Percentiles rank a stretch among this genome's conserved stretches.
These are phyloP conservation scores for Molorchus minor DNA, from an alignment of 2,888 invertebrate species.

Conservation along the genomic window DNA sequence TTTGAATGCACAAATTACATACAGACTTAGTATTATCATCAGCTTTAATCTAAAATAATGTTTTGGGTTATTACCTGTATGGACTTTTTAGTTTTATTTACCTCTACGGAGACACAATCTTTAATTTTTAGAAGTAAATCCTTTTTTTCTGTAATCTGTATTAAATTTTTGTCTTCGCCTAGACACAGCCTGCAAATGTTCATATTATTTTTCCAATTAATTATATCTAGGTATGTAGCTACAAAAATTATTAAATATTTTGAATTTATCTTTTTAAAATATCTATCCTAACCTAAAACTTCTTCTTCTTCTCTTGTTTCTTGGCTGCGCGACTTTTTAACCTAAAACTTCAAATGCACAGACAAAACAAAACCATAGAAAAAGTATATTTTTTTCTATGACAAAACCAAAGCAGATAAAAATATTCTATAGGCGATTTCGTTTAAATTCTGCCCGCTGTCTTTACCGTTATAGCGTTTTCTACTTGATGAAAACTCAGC, in stretches of 20 bases:
- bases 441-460: background rate
- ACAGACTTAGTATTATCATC: conserved; percentile 44
- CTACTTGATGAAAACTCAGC: too few species aligned
- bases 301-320: too few species aligned
- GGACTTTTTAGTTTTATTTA: conserved; percentile 20
- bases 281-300: too few species aligned
- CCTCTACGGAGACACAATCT: conserved; percentile 50
- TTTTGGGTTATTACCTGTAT: background rate
- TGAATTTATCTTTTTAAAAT: too few species aligned
- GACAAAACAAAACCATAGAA: background rate
- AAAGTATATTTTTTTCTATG: too few species aligned
- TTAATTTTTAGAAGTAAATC: conserved; percentile 48
- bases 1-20: conserved; percentile 47
- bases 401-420: too few species aligned
- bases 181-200: conserved; percentile 53
- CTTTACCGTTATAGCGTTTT: too few species aligned
- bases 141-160: conserved; percentile 44
- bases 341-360: background rate
- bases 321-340: too few species aligned
- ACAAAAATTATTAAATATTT: background rate
- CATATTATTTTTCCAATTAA: conserved; percentile 31
- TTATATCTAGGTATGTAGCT: background rate
- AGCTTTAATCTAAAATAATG: conserved; percentile 43
- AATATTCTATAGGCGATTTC: background rate
- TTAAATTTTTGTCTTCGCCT: conserved; percentile 40